A percentile compares a stretch with the other conserved stretches of the same genome.
These are phyloP conservation scores for Lepidocyrtinus sp. DNA, from an alignment of 2,888 invertebrate species.

Conservation along the genomic window DNA sequence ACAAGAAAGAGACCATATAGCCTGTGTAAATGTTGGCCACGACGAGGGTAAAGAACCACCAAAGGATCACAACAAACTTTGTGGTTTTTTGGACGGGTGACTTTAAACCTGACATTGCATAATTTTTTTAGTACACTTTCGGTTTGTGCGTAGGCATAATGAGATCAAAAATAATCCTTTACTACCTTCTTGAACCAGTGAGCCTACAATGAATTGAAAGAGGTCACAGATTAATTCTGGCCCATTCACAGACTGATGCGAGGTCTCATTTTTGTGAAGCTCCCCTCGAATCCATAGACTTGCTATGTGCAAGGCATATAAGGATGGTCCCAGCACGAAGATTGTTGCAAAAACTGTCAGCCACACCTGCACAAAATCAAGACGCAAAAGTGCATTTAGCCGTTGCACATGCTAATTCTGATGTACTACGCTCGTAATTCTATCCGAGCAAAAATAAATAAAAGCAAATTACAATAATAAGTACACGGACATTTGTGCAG, in stretches of 20 bases:
- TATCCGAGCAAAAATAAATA: no score
- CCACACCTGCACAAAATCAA: conserved; percentile 67
- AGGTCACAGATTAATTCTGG: conserved; percentile 48
- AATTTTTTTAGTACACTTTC: conserved; percentile 23
- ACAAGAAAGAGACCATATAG: conserved; percentile 67
- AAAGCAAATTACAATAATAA: no score
- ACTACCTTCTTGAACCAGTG: conserved; percentile 68
- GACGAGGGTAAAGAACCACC: conserved; percentile 67
- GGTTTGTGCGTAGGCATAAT: no score
- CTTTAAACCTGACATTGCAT: conserved; percentile 44
- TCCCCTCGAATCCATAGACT: conserved; percentile 54
- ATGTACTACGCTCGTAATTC: no score
- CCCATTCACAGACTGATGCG: conserved; percentile 25
- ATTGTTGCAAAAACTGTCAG: conserved; percentile 60
- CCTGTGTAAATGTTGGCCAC: conserved; percentile 68
- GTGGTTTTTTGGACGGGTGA: conserved; percentile 65
- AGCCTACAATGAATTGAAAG: conserved; percentile 67
- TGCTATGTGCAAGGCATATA: conserved; percentile 62
- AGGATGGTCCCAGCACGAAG: conserved; percentile 62
- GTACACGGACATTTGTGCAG: no score
- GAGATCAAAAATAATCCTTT: neutral
- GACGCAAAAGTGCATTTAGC: no score
- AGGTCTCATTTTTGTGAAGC: neutral
- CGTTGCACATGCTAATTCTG: no score
- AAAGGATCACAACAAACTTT: conserved; percentile 64